A percentile compares a stretch with the other conserved stretches of the same genome.
Evolutionary conservation across 2,888 invertebrate species (phyloP).

Genomic region (Lithophane ornitopus): DNA sequence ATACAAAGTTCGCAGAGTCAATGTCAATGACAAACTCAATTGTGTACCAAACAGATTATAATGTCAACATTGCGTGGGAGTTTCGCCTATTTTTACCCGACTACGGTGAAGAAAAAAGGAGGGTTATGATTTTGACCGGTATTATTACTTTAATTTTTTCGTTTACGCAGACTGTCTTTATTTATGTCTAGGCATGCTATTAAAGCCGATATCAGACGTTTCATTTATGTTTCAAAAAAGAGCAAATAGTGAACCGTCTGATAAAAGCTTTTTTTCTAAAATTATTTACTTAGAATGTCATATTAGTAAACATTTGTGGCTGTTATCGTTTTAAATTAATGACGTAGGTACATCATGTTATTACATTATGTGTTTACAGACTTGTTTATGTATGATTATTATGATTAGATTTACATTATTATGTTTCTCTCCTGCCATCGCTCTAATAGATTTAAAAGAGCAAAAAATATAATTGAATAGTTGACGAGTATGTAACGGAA

Average conservation of each 20-base stretch:
- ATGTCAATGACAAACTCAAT: conserved; percentile 37
- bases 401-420: conserved; percentile 15
- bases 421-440: not conserved
- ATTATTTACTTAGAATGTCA: not conserved
- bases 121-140: too few relatives aligned
- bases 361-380: conserved; percentile 12
- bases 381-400: conserved; percentile 4
- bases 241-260: not conserved
- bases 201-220: not conserved
- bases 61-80: conserved; percentile 43
- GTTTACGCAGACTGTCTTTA: conserved; percentile 28
- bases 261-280: not conserved
- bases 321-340: conserved; percentile 41
- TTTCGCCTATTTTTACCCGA: conserved; percentile 2
- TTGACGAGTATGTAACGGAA: not conserved
- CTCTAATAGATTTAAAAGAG: conserved; percentile 44
- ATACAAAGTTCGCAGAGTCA: conserved; percentile 8
- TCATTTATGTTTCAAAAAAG: not conserved
- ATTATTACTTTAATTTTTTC: too few relatives aligned
- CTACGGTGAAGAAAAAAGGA: too few relatives aligned
- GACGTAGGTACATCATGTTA: not conserved
- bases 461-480: conserved; percentile 17
- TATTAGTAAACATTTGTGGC: conserved; percentile 10
- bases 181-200: conserved; percentile 15
- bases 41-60: conserved; percentile 22